These are phyloP conservation scores for Nomada lathburiana DNA, from an alignment of 2,888 invertebrate genomes.

Conservation along the genomic window DNA sequence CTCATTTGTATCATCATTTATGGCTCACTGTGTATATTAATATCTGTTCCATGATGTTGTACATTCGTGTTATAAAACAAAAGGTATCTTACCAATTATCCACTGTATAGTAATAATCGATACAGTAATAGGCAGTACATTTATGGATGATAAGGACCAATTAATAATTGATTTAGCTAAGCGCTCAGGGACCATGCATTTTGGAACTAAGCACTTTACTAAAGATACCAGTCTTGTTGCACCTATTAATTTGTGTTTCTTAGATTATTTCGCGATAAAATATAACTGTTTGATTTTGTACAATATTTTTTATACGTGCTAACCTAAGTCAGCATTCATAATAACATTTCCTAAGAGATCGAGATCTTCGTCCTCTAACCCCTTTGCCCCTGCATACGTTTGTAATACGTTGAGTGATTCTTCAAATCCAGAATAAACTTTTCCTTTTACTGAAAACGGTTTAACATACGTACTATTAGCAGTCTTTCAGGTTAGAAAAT, in stretches of 20 bases:
- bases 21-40: not conserved
- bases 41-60: not conserved
- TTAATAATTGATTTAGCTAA: conserved; percentile 70
- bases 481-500: not conserved
- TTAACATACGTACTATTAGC: not conserved
- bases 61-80: not conserved
- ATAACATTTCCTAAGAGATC: conserved; percentile 68
- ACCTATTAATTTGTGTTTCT: conserved; percentile 58
- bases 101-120: conserved; percentile 74
- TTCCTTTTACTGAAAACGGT: conserved; percentile 61
- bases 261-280: conserved; percentile 6
- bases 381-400: conserved; percentile 67
- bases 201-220: conserved; percentile 80
- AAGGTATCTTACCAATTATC: conserved; percentile 72
- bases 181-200: conserved; percentile 61
- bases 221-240: conserved; percentile 66
- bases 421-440: conserved; percentile 55
- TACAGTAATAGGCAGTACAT: conserved; percentile 70
- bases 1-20: no score
- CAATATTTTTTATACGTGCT: conserved; percentile 25
- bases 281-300: not conserved
- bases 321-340: conserved; percentile 68
- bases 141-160: conserved; percentile 70
- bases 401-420: conserved; percentile 62
- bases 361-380: conserved; percentile 71